These are phyloP conservation scores for Ictidomys tridecemlineatus DNA, from an alignment of 2,113 vertebrate species.

Conservation along the genomic window DNA sequence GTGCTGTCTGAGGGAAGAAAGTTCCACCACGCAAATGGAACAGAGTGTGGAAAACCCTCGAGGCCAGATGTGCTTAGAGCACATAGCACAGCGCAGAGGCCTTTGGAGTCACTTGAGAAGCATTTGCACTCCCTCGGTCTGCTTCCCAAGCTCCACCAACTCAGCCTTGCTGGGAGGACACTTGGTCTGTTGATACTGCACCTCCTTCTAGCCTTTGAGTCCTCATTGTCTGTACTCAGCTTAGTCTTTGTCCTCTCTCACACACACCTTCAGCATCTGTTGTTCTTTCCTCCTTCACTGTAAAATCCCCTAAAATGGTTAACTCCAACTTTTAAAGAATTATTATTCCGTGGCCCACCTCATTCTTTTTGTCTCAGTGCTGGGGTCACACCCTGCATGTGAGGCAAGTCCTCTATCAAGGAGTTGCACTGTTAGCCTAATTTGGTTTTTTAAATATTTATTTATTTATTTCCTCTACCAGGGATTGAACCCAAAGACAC, in stretches of 20 bases:
- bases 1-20: neutral
- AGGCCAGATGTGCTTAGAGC: neutral
- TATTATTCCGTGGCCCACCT: too few species aligned
- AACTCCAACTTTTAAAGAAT: neutral
- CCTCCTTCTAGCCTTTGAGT: neutral
- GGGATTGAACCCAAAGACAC: too few species aligned
- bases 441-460: too few species aligned
- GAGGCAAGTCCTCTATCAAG: neutral
- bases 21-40: neutral
- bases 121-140: neutral
- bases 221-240: neutral
- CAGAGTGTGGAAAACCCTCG: neutral
- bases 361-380: too few species aligned
- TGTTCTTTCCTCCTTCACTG: neutral
- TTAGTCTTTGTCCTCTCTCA: neutral
- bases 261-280: neutral
- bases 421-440: neutral
- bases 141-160: accelerated
- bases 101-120: neutral
- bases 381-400: neutral
- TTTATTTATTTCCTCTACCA: too few species aligned
- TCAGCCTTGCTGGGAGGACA: neutral
- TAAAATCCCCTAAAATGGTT: neutral
- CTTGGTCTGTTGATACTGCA: neutral
- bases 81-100: neutral